Percentiles rank a stretch among this genome's conserved stretches.
Conservation (phyloP, 2,113 vertebrate species). For the Pardalotus punctatus region DNA sequence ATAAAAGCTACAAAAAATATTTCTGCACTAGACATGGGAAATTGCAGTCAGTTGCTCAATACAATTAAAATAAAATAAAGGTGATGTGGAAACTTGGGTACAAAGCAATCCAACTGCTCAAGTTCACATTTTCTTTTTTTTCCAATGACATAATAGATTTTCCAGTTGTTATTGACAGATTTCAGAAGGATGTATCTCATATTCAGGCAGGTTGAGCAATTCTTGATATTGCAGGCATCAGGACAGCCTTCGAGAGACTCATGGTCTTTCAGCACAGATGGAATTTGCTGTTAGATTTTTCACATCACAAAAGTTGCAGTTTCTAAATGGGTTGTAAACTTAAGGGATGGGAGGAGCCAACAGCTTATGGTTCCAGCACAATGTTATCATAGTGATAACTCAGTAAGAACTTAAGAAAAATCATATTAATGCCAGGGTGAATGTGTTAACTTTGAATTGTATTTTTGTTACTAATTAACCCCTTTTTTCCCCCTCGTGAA, state of each 20-base stretch:
- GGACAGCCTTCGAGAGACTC: not conserved
- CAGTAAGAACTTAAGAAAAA: not conserved
- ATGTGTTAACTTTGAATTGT: not conserved
- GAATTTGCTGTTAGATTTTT: not conserved
- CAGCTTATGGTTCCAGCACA: not conserved
- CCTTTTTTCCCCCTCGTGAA: accelerated
- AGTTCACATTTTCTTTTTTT: not conserved
- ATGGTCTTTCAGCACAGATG: not conserved
- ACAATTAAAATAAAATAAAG: not conserved
- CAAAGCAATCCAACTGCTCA: not conserved
- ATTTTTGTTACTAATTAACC: not conserved
- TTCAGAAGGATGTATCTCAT: not conserved
- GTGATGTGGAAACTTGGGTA: not conserved
- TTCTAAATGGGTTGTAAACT: not conserved
- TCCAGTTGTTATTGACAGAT: not conserved
- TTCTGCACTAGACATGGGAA: not conserved
- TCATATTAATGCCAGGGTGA: not conserved
- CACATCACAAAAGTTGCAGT: not conserved
- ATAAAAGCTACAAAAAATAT: not conserved
- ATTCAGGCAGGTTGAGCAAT: not conserved
- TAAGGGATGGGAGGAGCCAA: not conserved
- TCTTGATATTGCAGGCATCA: not conserved
- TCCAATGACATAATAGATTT: not conserved
- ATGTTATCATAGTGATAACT: not conserved
- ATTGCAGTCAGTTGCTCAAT: not conserved